Percentiles rank a stretch among this genome's conserved stretches.
Evolutionary conservation across 2,888 invertebrate species (phyloP).

Genomic region (Drosophila austrosaltans): DNA sequence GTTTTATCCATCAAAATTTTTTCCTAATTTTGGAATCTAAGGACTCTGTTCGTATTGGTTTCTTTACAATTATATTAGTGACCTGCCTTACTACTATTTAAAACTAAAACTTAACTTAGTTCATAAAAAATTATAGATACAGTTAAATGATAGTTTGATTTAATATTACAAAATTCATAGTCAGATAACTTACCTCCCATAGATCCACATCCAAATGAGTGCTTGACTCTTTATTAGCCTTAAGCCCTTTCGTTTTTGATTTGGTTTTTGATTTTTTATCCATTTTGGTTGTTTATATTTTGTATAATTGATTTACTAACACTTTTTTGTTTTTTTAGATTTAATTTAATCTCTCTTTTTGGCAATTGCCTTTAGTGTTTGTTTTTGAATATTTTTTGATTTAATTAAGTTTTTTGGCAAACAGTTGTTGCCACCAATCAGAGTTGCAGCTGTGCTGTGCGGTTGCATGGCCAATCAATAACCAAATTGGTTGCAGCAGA

Average conservation of each 20-base stretch:
- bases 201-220: conserved; percentile 81
- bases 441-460: conserved; percentile 9
- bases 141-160: too few species aligned
- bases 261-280: conserved; percentile 76
- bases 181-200: conserved; percentile 80
- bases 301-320: conserved; percentile 23
- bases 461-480: conserved; percentile 19
- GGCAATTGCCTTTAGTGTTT: conserved; percentile 25
- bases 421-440: conserved; percentile 36
- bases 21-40: too few species aligned
- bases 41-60: too few species aligned
- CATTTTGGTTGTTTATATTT: conserved; percentile 57
- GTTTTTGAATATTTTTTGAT: conserved; percentile 36
- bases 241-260: conserved; percentile 74
- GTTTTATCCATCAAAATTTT: too few species aligned
- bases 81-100: too few species aligned
- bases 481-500: conserved; percentile 11
- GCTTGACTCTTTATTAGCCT: conserved; percentile 80
- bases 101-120: too few species aligned
- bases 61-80: too few species aligned
- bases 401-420: conserved; percentile 53
- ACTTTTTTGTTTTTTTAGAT: background rate
- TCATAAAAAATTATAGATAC: too few species aligned
- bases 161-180: background rate
- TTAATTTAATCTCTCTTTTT: background rate